Evolutionary conservation across 2,797 vertebrate genomes (phyloP).

Genomic region (Hozukius guyotensis): DNA sequence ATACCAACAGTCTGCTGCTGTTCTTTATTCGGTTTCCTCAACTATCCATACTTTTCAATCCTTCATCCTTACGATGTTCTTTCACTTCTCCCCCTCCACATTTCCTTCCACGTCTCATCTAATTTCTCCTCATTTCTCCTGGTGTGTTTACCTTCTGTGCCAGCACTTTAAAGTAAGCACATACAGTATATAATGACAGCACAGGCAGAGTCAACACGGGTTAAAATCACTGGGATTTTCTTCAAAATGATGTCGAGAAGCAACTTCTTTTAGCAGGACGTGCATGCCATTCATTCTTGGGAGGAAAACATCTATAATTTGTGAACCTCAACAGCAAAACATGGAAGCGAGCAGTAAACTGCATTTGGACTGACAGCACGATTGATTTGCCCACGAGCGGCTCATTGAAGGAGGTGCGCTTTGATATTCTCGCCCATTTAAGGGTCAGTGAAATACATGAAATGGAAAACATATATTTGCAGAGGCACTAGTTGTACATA

Average conservation of each 20-base stretch:
- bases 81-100: background rate
- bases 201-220: background rate
- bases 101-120: background rate
- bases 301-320: background rate
- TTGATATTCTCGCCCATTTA: background rate
- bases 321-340: background rate
- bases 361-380: background rate
- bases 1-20: background rate
- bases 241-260: background rate
- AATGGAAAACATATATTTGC: background rate
- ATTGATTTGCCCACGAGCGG: background rate
- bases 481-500: background rate
- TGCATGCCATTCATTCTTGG: background rate
- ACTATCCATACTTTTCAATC: background rate
- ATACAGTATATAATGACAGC: background rate
- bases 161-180: conserved; percentile 1
- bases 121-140: background rate
- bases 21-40: background rate
- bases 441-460: background rate
- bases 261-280: background rate
- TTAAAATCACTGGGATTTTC: background rate
- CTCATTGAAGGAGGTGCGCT: background rate
- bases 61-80: background rate
- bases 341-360: background rate
- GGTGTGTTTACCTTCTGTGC: background rate